Evolutionary conservation across 2,888 invertebrate species (phyloP).

Genomic region (Apantesis nais): DNA sequence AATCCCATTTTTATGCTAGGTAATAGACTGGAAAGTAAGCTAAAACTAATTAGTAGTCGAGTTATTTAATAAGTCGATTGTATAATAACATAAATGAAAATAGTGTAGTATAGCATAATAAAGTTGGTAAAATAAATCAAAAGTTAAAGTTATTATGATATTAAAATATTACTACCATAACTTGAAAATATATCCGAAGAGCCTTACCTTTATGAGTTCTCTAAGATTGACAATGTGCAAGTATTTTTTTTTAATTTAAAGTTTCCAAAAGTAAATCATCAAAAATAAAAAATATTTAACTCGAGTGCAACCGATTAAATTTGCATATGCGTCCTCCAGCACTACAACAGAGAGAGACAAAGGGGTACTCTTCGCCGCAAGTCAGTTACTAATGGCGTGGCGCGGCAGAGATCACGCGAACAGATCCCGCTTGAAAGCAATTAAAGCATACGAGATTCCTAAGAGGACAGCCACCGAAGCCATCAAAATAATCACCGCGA

Average conservation of each 20-base stretch:
- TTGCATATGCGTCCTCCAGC: conserved; percentile 22
- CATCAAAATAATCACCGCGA: conserved; percentile 73
- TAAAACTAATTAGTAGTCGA: background rate
- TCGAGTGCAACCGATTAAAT: conserved; percentile 12
- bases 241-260: background rate
- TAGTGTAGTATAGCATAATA: background rate
- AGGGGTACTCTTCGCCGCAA: conserved; percentile 59
- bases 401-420: conserved; percentile 48
- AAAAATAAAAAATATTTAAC: conserved; percentile 9
- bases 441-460: conserved; percentile 74
- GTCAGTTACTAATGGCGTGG: conserved; percentile 75
- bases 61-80: background rate
- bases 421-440: conserved; percentile 61
- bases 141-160: background rate
- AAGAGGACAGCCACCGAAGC: conserved; percentile 66
- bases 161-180: background rate
- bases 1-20: too few species aligned
- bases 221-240: background rate
- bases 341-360: conserved; percentile 67
- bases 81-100: background rate
- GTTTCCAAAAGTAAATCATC: background rate
- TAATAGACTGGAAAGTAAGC: background rate
- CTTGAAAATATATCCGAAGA: background rate
- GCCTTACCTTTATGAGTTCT: background rate
- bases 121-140: background rate